Base-by-base conservation (phyloP, 2,888 invertebrate genomes). In the Cephus pygmeus region DNA sequence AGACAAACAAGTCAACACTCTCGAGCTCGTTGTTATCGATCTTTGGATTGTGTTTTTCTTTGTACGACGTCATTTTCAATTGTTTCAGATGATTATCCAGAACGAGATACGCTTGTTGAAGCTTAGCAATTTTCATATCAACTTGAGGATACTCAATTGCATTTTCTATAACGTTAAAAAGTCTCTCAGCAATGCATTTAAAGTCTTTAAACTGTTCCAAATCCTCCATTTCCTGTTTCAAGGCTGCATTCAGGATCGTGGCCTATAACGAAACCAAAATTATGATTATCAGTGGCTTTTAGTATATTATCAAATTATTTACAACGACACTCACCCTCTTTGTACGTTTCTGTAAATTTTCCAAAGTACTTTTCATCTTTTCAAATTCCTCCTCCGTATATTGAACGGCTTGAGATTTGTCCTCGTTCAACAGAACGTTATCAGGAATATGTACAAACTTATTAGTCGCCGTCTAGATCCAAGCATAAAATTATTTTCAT, bases 371-470 rank as follows among this genome's bases (percentile, higher is more conserved):
- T 9, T 82, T 79, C n/a, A 87, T 80, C 33, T 40, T 71, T 35
- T 83, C 74, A 73, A 83, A 85, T 73, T 89, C 85, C 35, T 80
- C 75, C 1, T 82, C 81, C 6, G 83, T 85, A 15, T 86, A 86
- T 76, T 87, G 88, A 34, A 76, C 78, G 9, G 78, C 81, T 76
- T 89, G 89, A 73, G 76, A 80, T 76, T 81, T 83, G 76, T 89
- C 89, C 69, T 88, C 88, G 1, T 87, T 82, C 34, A 87, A 76
- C 15, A 89, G 76, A 73, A 89, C 80, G 76, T 87, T 82, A 30
- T 83, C 75, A 6, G 89, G 89, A 30, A 89, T 81, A 56, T 79
- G 73, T 68, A 88, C 81, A 31, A 79, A 83, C 75, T 85, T 84
- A 31, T 83, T 83, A 31, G 86, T 80, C 34, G 76, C 76, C 81